Evolutionary conservation across 2,888 invertebrate genomes (phyloP).

Genomic region (Mystacides longicornis): DNA sequence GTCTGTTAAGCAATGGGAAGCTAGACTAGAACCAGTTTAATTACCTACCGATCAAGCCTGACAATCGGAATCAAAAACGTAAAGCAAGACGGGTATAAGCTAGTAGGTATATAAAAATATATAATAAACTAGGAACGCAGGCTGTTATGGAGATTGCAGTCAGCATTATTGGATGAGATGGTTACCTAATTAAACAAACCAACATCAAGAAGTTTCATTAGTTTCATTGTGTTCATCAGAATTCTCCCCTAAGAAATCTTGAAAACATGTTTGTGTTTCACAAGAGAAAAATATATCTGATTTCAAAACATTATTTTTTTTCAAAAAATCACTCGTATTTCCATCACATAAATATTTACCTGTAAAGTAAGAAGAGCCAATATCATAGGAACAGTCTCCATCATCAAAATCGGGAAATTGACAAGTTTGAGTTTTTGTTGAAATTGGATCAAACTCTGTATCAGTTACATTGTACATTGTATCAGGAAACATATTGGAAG

Average conservation of each 20-base stretch:
- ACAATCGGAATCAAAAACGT: no score
- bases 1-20: no score
- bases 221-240: neutral
- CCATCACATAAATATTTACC: neutral
- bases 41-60: no score
- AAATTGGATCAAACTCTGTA: neutral
- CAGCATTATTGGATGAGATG: no score
- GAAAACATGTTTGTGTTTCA: neutral
- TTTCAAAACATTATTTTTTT: neutral
- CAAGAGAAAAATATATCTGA: neutral
- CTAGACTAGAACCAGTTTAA: no score
- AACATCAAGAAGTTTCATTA: neutral
- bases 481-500: neutral
- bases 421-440: neutral
- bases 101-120: no score
- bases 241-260: neutral
- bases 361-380: neutral
- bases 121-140: no score
- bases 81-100: no score
- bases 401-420: neutral
- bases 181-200: neutral
- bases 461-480: neutral
- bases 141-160: no score
- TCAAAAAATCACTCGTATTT: neutral
- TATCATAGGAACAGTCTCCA: neutral